Base-by-base conservation (phyloP, 2,797 vertebrate species). In the Otolemur crassicaudatus region DNA sequence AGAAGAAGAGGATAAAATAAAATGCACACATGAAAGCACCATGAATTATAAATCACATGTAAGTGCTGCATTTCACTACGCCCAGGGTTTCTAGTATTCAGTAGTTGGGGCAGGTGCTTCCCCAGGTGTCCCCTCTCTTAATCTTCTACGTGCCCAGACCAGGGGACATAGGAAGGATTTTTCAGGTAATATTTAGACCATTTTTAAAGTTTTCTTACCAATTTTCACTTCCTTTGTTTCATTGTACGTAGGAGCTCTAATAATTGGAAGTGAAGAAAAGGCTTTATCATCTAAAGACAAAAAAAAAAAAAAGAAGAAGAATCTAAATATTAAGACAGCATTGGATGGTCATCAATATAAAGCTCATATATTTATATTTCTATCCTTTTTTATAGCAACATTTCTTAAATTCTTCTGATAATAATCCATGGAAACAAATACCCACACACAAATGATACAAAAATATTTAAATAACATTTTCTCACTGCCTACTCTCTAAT, bases 141-240 rank as follows among this genome's bases (percentile, higher is more conserved):
- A 14, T 31, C 27, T 20, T 58, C 83, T 70, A 23, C 11, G 29
- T 27, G 34, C 3, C 12, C 77, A 67, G 58, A 70, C 17, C 46
- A 27, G 0, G 1, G 16, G 9, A 76, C 84, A 56, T 0, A 23
- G 34, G 23, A 81, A 90, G 61, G 27, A 25, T 23, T 63, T 88
- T 87, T 40, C 40, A 58, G 8, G 34, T 16, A n/a, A 79, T 27
- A 14, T 63, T 70, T 22, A 87, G 10, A 53, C 43, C 4, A 73
- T 1, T 89, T 20, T 82, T 86, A 58, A 43, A 70, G 56, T 27
- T 87, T 56, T 81, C 96, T 97, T 97, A 98, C 98, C 98, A 0
- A 98, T 92, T 88, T 96, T 95, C 12, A 97, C 97, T 60, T 96
- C 97, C 29, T 49, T 53, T 58, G 56, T 94, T 67, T 56, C 65